Conservation (phyloP, 2,113 vertebrate genomes). For the Nestor notabilis region DNA sequence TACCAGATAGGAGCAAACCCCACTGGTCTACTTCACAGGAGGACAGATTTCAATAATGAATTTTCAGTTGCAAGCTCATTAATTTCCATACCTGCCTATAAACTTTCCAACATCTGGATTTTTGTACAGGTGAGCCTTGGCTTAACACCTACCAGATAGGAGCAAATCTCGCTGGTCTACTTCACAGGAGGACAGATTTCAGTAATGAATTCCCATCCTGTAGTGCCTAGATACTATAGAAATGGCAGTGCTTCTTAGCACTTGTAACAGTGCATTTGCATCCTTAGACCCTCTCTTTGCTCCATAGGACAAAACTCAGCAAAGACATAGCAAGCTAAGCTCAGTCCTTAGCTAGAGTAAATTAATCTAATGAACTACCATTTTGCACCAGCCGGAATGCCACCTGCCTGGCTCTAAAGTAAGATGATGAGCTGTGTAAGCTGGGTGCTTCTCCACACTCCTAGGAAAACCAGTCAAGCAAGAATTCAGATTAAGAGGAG, state of each 20-base stretch:
- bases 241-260: accelerated
- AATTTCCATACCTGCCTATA: background rate
- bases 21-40: background rate
- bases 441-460: background rate
- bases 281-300: background rate
- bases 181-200: background rate
- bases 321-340: background rate
- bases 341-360: background rate
- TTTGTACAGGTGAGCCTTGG: background rate
- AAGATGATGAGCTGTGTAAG: background rate
- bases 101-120: background rate
- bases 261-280: background rate
- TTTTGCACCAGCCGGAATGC: background rate
- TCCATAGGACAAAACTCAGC: background rate
- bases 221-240: background rate
- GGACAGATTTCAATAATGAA: background rate
- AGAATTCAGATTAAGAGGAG: constrained; percentile 36
- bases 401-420: background rate
- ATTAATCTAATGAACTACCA: background rate
- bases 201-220: background rate
- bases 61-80: background rate
- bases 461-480: background rate
- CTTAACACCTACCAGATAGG: background rate
- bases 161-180: background rate
- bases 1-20: background rate